These are phyloP conservation scores for Chymomyza costata DNA, from an alignment of 1,140 invertebrate species.

Conservation along the genomic window DNA sequence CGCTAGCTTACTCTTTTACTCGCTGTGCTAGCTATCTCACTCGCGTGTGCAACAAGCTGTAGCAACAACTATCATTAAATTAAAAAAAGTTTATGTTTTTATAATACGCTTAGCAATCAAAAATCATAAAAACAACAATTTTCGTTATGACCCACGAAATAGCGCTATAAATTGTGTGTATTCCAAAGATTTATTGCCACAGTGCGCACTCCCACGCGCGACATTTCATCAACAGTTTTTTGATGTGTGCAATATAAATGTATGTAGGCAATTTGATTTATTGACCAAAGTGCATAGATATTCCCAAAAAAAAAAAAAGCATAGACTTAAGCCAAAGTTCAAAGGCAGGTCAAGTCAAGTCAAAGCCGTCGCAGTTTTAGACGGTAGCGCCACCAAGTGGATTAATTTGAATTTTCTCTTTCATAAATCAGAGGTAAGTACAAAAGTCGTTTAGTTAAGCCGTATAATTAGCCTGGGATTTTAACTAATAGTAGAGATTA, in stretches of 20 bases:
- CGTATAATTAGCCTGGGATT: no score
- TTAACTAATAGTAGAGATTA: no score
- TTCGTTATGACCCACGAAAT: no score
- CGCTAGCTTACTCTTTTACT: slow-evolving; percentile 18
- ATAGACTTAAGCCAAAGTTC: no score
- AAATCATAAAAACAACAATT: slow-evolving; percentile 15
- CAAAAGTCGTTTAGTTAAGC: no score
- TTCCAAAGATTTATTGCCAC: slow-evolving; percentile 52
- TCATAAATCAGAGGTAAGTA: slow-evolving; percentile 48
- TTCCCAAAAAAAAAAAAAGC: slow-evolving; percentile 6
- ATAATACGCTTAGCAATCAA: slow-evolving; percentile 26
- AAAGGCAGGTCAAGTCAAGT: slow-evolving; percentile 19
- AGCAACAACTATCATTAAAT: slow-evolving; percentile 27
- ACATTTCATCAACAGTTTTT: slow-evolving; percentile 23
- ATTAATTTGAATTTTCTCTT: slow-evolving; percentile 59
- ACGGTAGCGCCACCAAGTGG: slow-evolving; percentile 53
- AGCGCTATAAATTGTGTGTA: slow-evolving; percentile 12
- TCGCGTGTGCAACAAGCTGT: slow-evolving; percentile 48
- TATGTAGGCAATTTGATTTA: slow-evolving; percentile 42
- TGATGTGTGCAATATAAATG: slow-evolving; percentile 27
- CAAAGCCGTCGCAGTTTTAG: slow-evolving; percentile 36
- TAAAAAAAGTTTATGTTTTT: slow-evolving; percentile 17
- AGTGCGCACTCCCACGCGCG: slow-evolving; percentile 29
- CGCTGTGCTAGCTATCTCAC: neutral
- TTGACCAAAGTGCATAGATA: slow-evolving; percentile 33